Percentiles rank a stretch among this genome's conserved stretches.
Conservation (phyloP, 2,888 invertebrate species). For the Coenonympha glycerion region DNA sequence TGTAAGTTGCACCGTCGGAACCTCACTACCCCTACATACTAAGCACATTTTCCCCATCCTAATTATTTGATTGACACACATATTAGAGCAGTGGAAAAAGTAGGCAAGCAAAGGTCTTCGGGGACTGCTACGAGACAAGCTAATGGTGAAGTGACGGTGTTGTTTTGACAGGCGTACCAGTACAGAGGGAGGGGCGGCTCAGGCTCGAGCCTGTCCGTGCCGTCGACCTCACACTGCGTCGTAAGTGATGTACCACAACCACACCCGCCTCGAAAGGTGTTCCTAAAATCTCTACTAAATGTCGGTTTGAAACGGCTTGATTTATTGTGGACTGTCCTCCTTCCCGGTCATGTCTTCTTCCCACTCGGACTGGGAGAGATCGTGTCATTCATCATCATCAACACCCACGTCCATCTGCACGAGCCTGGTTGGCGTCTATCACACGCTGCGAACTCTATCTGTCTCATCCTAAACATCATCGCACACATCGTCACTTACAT, state of each 20-base stretch:
- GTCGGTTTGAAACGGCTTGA: constrained; percentile 60
- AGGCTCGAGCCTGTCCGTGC: constrained; percentile 90
- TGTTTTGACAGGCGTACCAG: constrained; percentile 77
- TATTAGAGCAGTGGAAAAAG: background rate
- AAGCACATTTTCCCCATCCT: constrained; percentile 4
- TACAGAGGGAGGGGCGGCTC: constrained; percentile 80
- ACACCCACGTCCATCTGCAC: constrained; percentile 58
- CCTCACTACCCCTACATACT: background rate
- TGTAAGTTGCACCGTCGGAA: constrained; percentile 75
- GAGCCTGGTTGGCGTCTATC: constrained; percentile 50
- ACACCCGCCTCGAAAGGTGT: constrained; percentile 52
- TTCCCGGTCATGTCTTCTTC: constrained; percentile 57
- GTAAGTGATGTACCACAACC: constrained; percentile 74
- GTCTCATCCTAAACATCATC: constrained; percentile 53
- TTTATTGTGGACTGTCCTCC: constrained; percentile 60
- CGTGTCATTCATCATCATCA: constrained; percentile 54
- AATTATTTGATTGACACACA: background rate
- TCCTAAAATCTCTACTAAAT: constrained; percentile 54
- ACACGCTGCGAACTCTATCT: constrained; percentile 44
- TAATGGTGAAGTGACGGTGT: constrained; percentile 50
- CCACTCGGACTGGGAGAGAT: constrained; percentile 62
- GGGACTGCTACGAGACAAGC: constrained; percentile 31
- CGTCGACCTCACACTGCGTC: constrained; percentile 82
- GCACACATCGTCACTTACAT: constrained; percentile 51
- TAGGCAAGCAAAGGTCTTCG: constrained; percentile 2